Conservation (phyloP, 2,888 invertebrate species). For the Cantharis lateralis region DNA sequence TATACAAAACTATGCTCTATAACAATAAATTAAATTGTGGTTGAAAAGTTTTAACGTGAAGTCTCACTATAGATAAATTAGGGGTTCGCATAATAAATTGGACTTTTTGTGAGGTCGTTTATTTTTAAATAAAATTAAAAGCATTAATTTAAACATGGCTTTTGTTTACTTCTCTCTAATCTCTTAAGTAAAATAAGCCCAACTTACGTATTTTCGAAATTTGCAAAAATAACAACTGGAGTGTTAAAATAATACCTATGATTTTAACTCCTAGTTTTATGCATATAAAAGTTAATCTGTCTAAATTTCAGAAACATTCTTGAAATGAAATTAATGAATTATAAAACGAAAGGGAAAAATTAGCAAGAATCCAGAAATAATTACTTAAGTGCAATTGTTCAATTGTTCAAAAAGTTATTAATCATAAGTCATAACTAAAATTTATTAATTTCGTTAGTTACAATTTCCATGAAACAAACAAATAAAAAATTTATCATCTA, state of each 20-base stretch:
- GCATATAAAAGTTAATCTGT: no score
- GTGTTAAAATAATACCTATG: not conserved
- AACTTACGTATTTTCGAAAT: not conserved
- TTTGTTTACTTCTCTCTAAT: not conserved
- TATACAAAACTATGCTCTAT: not conserved
- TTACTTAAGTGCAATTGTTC: no score
- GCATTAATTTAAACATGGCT: not conserved
- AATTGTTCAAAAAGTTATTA: no score
- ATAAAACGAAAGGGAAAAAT: no score
- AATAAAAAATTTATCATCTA: no score
- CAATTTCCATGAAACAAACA: no score
- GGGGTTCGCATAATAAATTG: not conserved
- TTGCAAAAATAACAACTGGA: not conserved
- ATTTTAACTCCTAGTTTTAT: not conserved
- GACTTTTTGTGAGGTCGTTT: not conserved
- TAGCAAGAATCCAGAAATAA: no score
- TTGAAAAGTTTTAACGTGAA: not conserved
- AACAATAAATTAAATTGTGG: not conserved
- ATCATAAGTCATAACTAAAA: no score
- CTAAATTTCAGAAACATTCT: no score
- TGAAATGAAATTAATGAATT: no score
- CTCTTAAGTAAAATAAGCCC: not conserved
- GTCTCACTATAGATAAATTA: not conserved
- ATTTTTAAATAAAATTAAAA: not conserved
- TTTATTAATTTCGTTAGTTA: no score